Evolutionary conservation across 2,888 invertebrate species (phyloP), one percentile per base, ranked within the genome.

Genomic region (Eucera pruinosa): DNA sequence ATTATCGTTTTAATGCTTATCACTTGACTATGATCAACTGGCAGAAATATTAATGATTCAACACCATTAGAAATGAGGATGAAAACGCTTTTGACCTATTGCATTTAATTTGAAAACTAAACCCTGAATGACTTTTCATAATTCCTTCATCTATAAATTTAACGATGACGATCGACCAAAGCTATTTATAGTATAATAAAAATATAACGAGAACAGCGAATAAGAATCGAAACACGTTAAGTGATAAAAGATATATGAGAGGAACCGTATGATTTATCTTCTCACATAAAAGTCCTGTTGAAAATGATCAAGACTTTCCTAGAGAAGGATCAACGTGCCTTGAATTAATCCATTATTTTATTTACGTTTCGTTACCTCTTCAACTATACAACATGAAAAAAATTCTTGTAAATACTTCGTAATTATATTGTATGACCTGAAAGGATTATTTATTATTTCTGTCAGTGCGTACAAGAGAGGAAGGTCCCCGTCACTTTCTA

Each of bases 381-480:
- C 7, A 5, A 18, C n/a, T n/a, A 33, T 33, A 13, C 36, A 39
- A 23, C 23, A 13, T n/a, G 15, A 18, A 13, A 7, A 33, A 3
- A 3, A 7, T 33, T 5, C 33, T 7, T 33, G 33, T 18, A 45
- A 57, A 30, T 45, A 33, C 45, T 30, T 50, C 11, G 25, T 55
- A 61, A 73, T 55, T 62, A 73, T 39, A 36, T 50, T 36, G 41
- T 43, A 47, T 20, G 36, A 23, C 13, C 27, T 43, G 43, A 50
- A 57, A 57, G 23, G 52, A 69, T 62, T 71, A 74, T 74, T 78
- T 58, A 67, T 78, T 54, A 67, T 57, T 52, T 61, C 67, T 75
- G 65, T 61, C 48, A 48, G 64, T 61, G 77, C 54, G 18, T 43
- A 13, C 18, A 39, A 50, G 30, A 66, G 60, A 66, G 57, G 54